These are phyloP conservation scores for Clitarchus hookeri DNA, from an alignment of 2,888 invertebrate species.

Conservation along the genomic window DNA sequence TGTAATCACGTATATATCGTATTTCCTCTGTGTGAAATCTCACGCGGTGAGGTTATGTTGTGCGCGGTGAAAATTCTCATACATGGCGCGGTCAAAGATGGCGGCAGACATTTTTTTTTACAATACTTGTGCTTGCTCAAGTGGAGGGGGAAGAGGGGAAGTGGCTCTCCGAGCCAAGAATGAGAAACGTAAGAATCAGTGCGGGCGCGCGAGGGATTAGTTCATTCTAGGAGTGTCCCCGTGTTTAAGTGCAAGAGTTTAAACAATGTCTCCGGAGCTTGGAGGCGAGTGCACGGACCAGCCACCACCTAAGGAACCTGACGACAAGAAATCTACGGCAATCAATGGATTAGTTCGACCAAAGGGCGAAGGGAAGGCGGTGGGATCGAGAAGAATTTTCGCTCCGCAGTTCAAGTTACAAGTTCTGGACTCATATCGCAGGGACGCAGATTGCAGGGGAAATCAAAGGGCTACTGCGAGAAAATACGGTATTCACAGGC, in stretches of 20 bases:
- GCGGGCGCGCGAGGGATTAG: constrained; percentile 35
- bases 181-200: constrained; percentile 35
- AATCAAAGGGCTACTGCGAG: constrained; percentile 89
- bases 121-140: constrained; percentile 22
- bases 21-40: not conserved
- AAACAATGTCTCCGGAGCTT: constrained; percentile 36
- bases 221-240: constrained; percentile 39
- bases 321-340: constrained; percentile 28
- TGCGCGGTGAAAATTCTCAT: constrained; percentile 18
- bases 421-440: constrained; percentile 84
- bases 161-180: constrained; percentile 33
- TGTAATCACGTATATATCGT: not conserved
- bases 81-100: constrained; percentile 23
- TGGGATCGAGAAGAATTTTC: constrained; percentile 86
- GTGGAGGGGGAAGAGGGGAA: constrained; percentile 29
- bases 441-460: constrained; percentile 84
- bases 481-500: constrained; percentile 86
- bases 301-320: constrained; percentile 32
- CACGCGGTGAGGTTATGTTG: not conserved
- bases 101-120: constrained; percentile 35
- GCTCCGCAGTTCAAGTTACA: constrained; percentile 87
- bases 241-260: not conserved
- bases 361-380: constrained; percentile 48
- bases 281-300: constrained; percentile 35
- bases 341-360: constrained; percentile 26